These are phyloP conservation scores for Synergus umbraculus DNA, from an alignment of 2,888 invertebrate species.

Conservation along the genomic window DNA sequence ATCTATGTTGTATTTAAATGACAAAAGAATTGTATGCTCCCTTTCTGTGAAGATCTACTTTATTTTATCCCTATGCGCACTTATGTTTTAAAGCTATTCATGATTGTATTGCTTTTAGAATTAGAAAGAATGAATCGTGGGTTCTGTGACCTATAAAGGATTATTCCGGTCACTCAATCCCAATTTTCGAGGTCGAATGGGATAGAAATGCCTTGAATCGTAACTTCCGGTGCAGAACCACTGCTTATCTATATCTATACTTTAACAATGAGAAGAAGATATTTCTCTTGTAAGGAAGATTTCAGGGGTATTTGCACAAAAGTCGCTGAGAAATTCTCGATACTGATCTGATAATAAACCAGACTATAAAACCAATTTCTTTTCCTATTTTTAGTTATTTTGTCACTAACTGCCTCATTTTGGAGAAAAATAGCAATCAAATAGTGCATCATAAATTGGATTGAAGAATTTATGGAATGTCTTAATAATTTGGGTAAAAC, in stretches of 20 bases:
- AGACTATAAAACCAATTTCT: neutral
- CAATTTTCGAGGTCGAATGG: neutral
- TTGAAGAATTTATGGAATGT: too few species aligned
- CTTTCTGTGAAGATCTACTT: neutral
- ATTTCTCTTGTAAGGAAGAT: neutral
- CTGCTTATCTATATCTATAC: neutral
- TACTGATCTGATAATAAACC: neutral
- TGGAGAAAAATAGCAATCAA: too few species aligned
- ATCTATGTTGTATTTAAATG: neutral
- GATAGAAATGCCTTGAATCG: neutral
- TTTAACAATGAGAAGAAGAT: neutral
- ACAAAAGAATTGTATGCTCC: neutral
- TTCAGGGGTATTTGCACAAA: neutral
- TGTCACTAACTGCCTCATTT: too few species aligned
- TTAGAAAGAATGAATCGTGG: constrained; percentile 17
- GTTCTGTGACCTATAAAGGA: constrained; percentile 20
- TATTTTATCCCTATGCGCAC: neutral
- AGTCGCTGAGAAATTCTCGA: neutral
- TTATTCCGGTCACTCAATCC: constrained; percentile 21
- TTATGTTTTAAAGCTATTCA: neutral
- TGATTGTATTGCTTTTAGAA: neutral
- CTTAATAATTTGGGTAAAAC: too few species aligned
- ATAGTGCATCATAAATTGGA: too few species aligned
- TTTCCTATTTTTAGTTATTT: neutral
- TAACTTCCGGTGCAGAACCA: constrained; percentile 14